Conservation (phyloP, 2,888 invertebrate genomes). For the Agapetus fuscipes region DNA sequence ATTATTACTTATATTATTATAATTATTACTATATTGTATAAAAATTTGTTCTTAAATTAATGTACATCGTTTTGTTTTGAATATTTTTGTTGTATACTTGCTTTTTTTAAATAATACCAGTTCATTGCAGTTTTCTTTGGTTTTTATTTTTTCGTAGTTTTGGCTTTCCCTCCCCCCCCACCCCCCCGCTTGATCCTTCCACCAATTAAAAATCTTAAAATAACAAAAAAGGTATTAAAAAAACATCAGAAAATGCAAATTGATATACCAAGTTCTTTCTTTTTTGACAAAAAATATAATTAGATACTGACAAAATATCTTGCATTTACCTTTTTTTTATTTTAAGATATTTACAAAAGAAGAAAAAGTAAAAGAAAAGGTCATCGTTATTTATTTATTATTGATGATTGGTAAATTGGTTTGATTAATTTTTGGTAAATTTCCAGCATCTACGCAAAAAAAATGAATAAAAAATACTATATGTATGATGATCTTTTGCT, state of each 20-base stretch:
- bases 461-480: too few species aligned
- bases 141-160: slow-evolving; percentile 32
- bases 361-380: too few species aligned
- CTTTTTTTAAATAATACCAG: slow-evolving; percentile 66
- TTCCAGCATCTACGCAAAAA: too few species aligned
- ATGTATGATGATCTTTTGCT: too few species aligned
- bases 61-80: slow-evolving; percentile 69
- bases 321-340: too few species aligned
- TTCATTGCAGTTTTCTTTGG: slow-evolving; percentile 61
- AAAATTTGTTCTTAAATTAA: slow-evolving; percentile 62
- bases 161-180: slow-evolving; percentile 11
- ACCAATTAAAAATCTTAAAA: neutral
- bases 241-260: neutral
- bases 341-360: too few species aligned
- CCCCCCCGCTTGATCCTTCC: slow-evolving; percentile 3
- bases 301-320: too few species aligned
- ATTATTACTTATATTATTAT: slow-evolving; percentile 56
- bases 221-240: neutral
- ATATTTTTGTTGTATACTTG: slow-evolving; percentile 67
- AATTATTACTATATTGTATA: slow-evolving; percentile 62
- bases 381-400: too few species aligned
- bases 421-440: too few species aligned
- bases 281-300: too few species aligned
- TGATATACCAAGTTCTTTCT: neutral
- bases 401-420: too few species aligned